A percentile compares a stretch with the other conserved stretches of the same genome.
These are phyloP conservation scores for Cathartes aura DNA, from an alignment of 2,113 vertebrate genomes.

Conservation along the genomic window DNA sequence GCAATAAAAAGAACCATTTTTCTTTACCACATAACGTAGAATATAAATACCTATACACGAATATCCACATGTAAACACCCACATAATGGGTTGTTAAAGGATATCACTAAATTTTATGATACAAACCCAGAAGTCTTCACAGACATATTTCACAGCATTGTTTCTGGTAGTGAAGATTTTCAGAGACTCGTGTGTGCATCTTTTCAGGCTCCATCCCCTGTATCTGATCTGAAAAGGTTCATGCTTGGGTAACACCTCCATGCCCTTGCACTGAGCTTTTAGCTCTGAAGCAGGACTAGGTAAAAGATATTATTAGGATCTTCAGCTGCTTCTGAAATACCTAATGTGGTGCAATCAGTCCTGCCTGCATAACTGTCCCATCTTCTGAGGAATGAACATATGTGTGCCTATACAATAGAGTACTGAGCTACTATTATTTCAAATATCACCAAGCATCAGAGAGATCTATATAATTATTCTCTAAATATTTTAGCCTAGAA, in stretches of 20 bases:
- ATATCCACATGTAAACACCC: background rate
- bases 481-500: background rate
- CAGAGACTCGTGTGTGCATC: accelerated
- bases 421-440: background rate
- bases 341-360: background rate
- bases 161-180: background rate
- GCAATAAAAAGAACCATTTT: background rate
- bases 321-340: background rate
- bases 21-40: background rate
- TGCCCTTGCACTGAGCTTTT: background rate
- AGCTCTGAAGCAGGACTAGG: background rate
- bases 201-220: background rate
- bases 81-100: background rate
- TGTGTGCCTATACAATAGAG: background rate
- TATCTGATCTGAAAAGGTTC: background rate
- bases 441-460: background rate
- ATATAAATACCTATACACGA: background rate
- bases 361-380: too few relatives aligned
- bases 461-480: background rate
- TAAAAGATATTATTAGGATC: background rate
- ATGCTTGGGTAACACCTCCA: background rate
- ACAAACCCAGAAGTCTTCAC: background rate
- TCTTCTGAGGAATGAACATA: background rate
- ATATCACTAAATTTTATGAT: background rate
- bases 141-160: background rate